Base-by-base conservation (phyloP, 2,113 vertebrate genomes). In the Petrocephalus microphthalmus region DNA sequence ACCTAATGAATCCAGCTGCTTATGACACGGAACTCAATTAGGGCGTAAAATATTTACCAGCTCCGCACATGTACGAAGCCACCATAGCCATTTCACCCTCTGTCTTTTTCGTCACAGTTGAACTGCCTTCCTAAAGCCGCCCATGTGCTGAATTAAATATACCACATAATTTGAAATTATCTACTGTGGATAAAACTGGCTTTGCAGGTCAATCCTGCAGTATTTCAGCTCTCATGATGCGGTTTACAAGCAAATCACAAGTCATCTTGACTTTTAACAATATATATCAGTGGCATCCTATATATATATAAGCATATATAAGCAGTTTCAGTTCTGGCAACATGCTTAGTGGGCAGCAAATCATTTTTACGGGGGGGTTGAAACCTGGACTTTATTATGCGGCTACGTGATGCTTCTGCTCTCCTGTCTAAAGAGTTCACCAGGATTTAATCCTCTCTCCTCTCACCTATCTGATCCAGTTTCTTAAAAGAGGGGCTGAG, bases 21-120 rank as follows among this genome's bases (percentile, higher is more conserved):
- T 85, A 85, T 85, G 84, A 54, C 84, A 53, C 22, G 22, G 7
- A 84, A 25, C 81, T 84, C 42, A 49, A 49, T 84, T 84, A 84
- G 22, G 11, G 45, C 7, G 8, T 84, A 51, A 47, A 84, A 49
- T 84, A 84, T 84, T 49, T 49, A 84, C n/a, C n/a, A 84, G 81
- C 45, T 84, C 45, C 22, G 81, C 37, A 51, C 81, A 49, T 51
- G 47, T 84, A 84, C 81, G 25, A 64, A 49, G n/a, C 13, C 29
- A 74, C 25, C 15, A 78, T 37, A 42, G 0, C 5, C 37, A 42
- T n/a, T 74, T 74, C 29, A 74, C 15, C 0, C 29, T 37, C 29
- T 37, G 25, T 37, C 29, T 6, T 3, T 25, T 74, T 60, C 25
- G 7, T 42, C 42, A 78, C 29, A 78, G 17, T 4, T 78, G 71